Conservation (phyloP, 2,888 invertebrate genomes). For the Geotrupes spiniger region DNA sequence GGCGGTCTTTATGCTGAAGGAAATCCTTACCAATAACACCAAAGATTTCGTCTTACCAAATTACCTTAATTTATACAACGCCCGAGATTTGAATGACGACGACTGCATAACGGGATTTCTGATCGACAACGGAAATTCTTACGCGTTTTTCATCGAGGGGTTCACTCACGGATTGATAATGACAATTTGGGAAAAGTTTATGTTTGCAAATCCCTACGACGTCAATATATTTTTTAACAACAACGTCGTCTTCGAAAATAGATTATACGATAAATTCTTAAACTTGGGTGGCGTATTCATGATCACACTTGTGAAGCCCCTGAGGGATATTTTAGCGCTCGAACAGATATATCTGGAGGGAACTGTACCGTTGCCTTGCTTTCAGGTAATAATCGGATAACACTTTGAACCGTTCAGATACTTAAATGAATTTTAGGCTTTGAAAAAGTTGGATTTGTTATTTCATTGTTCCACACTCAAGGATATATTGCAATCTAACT, state of each 20-base stretch:
- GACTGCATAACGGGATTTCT: constrained; percentile 30
- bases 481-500: constrained; percentile 35
- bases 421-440: constrained; percentile 34
- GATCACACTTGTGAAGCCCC: constrained; percentile 35
- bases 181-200: constrained; percentile 23
- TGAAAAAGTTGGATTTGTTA: constrained; percentile 39
- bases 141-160: constrained; percentile 30
- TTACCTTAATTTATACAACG: constrained; percentile 13
- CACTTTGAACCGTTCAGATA: background rate
- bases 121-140: constrained; percentile 25
- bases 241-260: constrained; percentile 37
- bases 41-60: constrained; percentile 25
- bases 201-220: constrained; percentile 10
- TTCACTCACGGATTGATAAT: constrained; percentile 17
- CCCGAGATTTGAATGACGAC: background rate
- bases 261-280: constrained; percentile 37
- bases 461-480: constrained; percentile 33
- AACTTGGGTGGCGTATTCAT: constrained; percentile 33
- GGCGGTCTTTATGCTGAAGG: constrained; percentile 26
- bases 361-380: constrained; percentile 37
- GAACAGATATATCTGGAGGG: constrained; percentile 36
- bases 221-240: constrained; percentile 40
- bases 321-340: constrained; percentile 36
- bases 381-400: constrained; percentile 29
- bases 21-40: constrained; percentile 27